A percentile compares a stretch with the other conserved stretches of the same genome.
phyloP scores from a whole-genome alignment of 2,888 invertebrate genomes.

The Scaptomyza flava region DNA sequence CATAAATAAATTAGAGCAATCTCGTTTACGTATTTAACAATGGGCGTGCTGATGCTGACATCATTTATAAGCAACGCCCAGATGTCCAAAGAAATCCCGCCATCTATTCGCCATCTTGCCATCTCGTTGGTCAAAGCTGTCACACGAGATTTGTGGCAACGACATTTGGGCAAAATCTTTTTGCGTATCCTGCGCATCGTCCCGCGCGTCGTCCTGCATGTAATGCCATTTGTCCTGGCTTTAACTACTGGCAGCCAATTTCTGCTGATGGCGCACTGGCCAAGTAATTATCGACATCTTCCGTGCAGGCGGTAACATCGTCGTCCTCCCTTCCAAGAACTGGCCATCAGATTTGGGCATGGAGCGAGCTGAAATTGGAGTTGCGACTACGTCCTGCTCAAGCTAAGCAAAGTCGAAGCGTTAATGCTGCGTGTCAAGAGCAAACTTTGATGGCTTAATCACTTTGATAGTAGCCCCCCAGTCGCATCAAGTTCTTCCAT shows the following conservation, averaged over 20 bases:
- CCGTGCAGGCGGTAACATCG: constrained; percentile 14
- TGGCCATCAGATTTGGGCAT: constrained; percentile 6
- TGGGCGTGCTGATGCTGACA: constrained; percentile 59
- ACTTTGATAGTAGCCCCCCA: constrained; percentile 56
- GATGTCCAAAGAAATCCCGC: constrained; percentile 13
- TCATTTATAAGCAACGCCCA: constrained; percentile 67
- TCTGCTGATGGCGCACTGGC: constrained; percentile 76
- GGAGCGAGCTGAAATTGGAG: constrained; percentile 2
- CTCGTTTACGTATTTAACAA: constrained; percentile 59
- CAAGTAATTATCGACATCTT: constrained; percentile 75
- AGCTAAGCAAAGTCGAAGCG: constrained; percentile 51
- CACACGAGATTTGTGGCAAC: constrained; percentile 69
- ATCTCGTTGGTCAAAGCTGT: constrained; percentile 49
- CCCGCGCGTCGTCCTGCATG: background rate
- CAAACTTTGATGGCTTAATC: constrained; percentile 79
- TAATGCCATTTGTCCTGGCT: constrained; percentile 32
- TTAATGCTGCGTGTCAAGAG: constrained; percentile 77
- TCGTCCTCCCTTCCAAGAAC: constrained; percentile 2
- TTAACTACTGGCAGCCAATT: constrained; percentile 63
- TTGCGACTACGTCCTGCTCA: constrained; percentile 9
- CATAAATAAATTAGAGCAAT: constrained; percentile 73
- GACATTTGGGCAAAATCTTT: constrained; percentile 65
- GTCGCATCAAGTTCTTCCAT: constrained; percentile 44
- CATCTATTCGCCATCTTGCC: constrained; percentile 1
- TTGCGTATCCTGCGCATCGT: constrained; percentile 18